phyloP scores from a whole-genome alignment of 2,113 vertebrate species.

The Paracanthobrama guichenoti region DNA sequence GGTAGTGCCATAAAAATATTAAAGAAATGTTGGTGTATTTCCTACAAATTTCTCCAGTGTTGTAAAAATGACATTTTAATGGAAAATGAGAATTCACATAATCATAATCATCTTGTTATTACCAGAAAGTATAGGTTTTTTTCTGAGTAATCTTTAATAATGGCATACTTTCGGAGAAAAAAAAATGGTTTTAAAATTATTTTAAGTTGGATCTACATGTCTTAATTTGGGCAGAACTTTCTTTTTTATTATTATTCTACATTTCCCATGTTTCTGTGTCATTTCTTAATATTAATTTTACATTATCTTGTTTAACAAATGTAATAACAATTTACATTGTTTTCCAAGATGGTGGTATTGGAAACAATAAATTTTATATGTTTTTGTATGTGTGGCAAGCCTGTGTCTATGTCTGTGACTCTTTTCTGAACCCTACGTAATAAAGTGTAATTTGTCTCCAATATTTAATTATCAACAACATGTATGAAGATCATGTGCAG shows the following conservation, averaged over 20 bases:
- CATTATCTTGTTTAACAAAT: constrained; percentile 36
- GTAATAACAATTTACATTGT: constrained; percentile 12
- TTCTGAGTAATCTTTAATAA: background rate
- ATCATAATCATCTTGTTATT: background rate
- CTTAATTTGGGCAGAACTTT: background rate
- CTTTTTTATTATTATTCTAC: background rate
- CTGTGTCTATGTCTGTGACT: constrained; percentile 82
- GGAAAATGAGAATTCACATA: background rate
- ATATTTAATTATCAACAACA: background rate
- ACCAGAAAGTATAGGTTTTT: background rate
- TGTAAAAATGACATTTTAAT: background rate
- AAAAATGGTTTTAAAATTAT: background rate
- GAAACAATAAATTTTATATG: constrained; percentile 48
- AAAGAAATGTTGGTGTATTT: background rate
- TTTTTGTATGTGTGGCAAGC: constrained; percentile 64
- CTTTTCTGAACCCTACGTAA: constrained; percentile 63
- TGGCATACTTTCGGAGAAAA: background rate
- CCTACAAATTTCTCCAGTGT: background rate
- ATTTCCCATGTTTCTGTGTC: constrained; percentile 35
- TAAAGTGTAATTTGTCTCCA: background rate
- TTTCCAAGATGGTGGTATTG: constrained; percentile 3
- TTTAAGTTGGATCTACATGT: background rate
- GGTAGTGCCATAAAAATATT: background rate
- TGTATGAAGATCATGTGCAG: background rate
- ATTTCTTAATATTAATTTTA: constrained; percentile 35